These are phyloP conservation scores for Subacronicta megacephala DNA, from an alignment of 2,888 invertebrate genomes.

Conservation along the genomic window DNA sequence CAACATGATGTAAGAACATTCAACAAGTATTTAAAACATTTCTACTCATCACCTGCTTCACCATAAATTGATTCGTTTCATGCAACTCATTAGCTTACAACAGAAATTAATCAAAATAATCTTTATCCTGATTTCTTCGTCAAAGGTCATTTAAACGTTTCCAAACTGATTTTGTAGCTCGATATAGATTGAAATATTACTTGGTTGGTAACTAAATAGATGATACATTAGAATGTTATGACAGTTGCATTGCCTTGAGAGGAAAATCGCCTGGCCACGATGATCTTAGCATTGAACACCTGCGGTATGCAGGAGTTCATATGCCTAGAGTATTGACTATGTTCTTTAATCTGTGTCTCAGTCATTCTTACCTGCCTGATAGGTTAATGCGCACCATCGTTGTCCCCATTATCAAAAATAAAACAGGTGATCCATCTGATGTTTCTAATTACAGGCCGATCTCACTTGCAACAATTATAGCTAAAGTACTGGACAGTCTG, in stretches of 20 bases:
- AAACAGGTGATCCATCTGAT: too few relatives aligned
- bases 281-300: too few relatives aligned
- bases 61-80: constrained; percentile 7
- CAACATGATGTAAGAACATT: constrained; percentile 16
- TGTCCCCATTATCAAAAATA: too few relatives aligned
- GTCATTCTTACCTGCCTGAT: too few relatives aligned
- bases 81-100: neutral
- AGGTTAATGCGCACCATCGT: too few relatives aligned
- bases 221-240: constrained; percentile 76
- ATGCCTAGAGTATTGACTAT: too few relatives aligned
- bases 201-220: constrained; percentile 55
- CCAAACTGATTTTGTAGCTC: constrained; percentile 29
- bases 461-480: too few relatives aligned
- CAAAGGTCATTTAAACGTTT: constrained; percentile 51
- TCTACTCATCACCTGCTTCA: constrained; percentile 28
- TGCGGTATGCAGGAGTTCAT: too few relatives aligned
- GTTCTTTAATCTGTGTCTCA: too few relatives aligned
- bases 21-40: constrained; percentile 9
- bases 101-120: constrained; percentile 4
- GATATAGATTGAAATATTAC: constrained; percentile 59
- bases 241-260: constrained; percentile 75
- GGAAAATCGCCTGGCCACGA: too few relatives aligned
- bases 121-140: constrained; percentile 8
- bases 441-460: too few relatives aligned
- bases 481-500: too few relatives aligned